Evolutionary conservation across 2,888 invertebrate species (phyloP).

Genomic region (Polyommatus iphigenia): DNA sequence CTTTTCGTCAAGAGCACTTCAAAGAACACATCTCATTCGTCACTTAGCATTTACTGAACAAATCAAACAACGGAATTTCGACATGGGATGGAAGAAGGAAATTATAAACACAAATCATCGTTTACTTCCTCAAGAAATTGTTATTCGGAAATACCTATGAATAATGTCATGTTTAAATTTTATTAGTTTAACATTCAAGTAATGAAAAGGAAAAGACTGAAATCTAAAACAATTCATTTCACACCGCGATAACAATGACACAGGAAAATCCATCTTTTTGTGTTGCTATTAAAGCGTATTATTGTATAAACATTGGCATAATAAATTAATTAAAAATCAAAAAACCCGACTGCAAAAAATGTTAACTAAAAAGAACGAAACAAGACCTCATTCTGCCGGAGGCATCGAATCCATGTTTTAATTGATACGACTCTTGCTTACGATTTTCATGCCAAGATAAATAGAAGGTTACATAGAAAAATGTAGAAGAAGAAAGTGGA

Average conservation of each 20-base stretch:
- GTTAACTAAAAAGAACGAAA: too few species aligned
- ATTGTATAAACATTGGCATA: conserved; percentile 24
- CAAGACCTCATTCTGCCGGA: too few species aligned
- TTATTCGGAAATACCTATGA: too few species aligned
- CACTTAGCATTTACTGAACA: neutral
- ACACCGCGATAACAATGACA: neutral
- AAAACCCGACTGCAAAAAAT: too few species aligned
- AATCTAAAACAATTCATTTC: conserved; percentile 9
- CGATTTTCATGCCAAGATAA: too few species aligned
- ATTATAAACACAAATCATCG: neutral
- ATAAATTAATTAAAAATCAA: too few species aligned
- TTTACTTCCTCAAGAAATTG: neutral
- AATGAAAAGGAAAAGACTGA: neutral
- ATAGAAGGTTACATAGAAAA: too few species aligned
- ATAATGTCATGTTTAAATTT: too few species aligned
- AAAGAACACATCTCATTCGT: neutral
- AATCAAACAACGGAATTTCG: neutral
- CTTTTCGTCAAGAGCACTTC: conserved; percentile 14
- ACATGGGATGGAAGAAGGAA: neutral
- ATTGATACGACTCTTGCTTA: too few species aligned
- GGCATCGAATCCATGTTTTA: too few species aligned
- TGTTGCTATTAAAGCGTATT: conserved; percentile 1
- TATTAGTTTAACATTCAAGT: neutral
- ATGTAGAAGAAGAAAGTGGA: too few species aligned
- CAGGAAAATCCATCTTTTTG: conserved; percentile 6